Evolutionary conservation across 1,140 invertebrate genomes (phyloP).

Genomic region (Tribolium castaneum): DNA sequence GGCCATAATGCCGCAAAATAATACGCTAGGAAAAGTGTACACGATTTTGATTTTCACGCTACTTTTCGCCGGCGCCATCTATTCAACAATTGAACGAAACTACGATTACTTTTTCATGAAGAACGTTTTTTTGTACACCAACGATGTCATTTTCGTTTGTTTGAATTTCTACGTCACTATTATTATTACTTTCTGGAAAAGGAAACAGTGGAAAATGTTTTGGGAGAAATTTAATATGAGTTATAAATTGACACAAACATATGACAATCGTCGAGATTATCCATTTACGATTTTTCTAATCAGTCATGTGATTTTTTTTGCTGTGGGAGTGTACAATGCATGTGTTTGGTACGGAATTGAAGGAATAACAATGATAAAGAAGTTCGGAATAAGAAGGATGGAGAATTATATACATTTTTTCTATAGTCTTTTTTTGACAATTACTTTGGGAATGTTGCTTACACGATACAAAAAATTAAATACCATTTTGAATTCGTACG

Average conservation of each 20-base stretch:
- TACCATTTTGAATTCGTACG: background rate
- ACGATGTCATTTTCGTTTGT: background rate
- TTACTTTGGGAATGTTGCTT: background rate
- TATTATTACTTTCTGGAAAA: background rate
- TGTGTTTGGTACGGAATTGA: background rate
- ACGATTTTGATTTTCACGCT: background rate
- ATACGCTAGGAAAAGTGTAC: background rate
- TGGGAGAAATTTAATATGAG: background rate
- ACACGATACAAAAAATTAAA: background rate
- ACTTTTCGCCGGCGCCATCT: background rate
- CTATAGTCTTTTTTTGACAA: background rate
- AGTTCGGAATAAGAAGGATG: background rate
- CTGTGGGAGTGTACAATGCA: background rate
- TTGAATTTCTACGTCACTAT: background rate
- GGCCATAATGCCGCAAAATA: background rate
- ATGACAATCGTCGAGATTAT: background rate
- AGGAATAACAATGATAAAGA: background rate
- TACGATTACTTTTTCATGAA: background rate
- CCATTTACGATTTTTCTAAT: background rate
- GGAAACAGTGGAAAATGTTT: background rate
- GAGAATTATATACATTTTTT: background rate
- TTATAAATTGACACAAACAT: background rate
- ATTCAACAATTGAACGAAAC: background rate
- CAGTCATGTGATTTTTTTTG: background rate
- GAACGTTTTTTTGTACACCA: background rate